Conservation (phyloP, 2,113 vertebrate genomes). For the Okapia johnstoni region DNA sequence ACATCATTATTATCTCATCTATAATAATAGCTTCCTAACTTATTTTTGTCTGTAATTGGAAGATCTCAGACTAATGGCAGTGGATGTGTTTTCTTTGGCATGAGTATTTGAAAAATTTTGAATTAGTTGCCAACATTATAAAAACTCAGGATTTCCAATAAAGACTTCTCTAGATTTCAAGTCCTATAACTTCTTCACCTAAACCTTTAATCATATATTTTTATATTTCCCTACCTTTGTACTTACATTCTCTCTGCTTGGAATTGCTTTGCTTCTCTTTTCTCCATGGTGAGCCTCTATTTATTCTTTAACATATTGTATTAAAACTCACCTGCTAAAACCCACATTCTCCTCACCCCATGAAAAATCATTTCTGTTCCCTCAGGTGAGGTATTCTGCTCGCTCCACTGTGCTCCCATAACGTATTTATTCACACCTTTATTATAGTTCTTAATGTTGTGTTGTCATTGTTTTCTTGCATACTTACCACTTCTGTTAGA, state of each 20-base stretch:
- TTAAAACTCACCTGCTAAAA: neutral
- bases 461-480: slow-evolving; percentile 7
- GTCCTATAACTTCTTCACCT: neutral
- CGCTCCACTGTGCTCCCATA: neutral
- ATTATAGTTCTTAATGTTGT: neutral
- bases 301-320: neutral
- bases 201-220: neutral
- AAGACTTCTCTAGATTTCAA: neutral
- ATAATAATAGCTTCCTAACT: neutral
- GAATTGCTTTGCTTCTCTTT: neutral
- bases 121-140: neutral
- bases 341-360: neutral
- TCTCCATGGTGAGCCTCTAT: neutral
- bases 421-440: neutral
- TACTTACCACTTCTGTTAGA: neutral
- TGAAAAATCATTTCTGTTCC: neutral
- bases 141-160: neutral
- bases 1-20: neutral
- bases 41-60: neutral
- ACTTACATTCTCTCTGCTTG: neutral
- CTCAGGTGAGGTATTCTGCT: neutral
- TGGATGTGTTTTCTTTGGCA: neutral
- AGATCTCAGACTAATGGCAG: neutral
- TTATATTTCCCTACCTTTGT: neutral
- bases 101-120: slow-evolving; percentile 11